A percentile compares a stretch with the other conserved stretches of the same genome.
phyloP scores from a whole-genome alignment of 1,140 invertebrate genomes.

The Cotesia typhae region DNA sequence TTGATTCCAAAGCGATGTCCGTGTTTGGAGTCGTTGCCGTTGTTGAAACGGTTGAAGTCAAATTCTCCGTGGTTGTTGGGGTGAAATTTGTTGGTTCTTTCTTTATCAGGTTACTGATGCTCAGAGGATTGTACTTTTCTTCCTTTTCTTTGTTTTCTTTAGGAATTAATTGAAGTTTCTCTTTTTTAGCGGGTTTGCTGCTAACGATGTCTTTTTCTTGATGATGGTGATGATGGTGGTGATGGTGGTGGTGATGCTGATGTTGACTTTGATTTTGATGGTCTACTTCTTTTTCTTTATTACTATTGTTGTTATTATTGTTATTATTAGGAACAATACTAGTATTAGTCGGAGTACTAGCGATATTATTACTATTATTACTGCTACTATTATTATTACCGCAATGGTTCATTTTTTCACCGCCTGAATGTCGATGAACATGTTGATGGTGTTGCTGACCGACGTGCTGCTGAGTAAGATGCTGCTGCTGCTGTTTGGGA shows the following conservation, averaged over 20 bases:
- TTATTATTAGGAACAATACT: too few species aligned
- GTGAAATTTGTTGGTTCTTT: slow-evolving; percentile 65
- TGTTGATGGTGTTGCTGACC: slow-evolving; percentile 39
- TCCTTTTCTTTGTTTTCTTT: slow-evolving; percentile 51
- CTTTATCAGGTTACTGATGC: slow-evolving; percentile 73
- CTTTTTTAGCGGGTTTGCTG: background rate
- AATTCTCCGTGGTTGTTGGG: slow-evolving; percentile 22
- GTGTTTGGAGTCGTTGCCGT: background rate
- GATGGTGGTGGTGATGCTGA: too few species aligned
- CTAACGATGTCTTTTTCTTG: too few species aligned
- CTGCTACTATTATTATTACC: too few species aligned
- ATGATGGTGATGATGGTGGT: too few species aligned
- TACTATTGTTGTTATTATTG: too few species aligned
- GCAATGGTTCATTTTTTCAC: too few species aligned
- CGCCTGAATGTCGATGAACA: slow-evolving; percentile 9
- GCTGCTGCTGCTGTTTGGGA: slow-evolving; percentile 43
- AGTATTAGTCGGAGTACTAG: too few species aligned
- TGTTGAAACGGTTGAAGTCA: too few species aligned
- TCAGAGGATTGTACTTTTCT: slow-evolving; percentile 73
- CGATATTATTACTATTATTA: too few species aligned
- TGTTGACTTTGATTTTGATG: too few species aligned
- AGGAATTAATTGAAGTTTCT: slow-evolving; percentile 44
- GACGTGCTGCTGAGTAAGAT: background rate
- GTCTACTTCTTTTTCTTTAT: too few species aligned
- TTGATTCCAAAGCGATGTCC: slow-evolving; percentile 42